phyloP scores from a whole-genome alignment of 92 coral and sea anemone genomes.

The Desmophyllum pertusum region DNA sequence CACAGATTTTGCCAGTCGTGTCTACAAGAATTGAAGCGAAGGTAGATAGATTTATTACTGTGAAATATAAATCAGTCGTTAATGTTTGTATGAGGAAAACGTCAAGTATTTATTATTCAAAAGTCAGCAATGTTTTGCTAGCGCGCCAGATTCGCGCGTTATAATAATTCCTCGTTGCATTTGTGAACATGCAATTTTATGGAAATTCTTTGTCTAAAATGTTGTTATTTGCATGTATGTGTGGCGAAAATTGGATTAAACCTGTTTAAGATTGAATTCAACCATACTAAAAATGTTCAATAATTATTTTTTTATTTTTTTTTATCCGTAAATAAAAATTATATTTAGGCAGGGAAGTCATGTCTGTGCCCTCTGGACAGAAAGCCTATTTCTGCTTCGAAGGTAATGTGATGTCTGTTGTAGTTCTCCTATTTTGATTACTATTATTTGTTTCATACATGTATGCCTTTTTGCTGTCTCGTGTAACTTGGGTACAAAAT shows the following conservation, averaged over 20 bases:
- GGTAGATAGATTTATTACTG: constrained; percentile 47
- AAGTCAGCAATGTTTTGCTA: constrained; percentile 11
- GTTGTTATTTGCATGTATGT: neutral
- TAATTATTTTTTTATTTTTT: neutral
- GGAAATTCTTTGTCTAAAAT: neutral
- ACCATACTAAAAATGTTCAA: neutral
- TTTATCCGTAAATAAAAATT: neutral
- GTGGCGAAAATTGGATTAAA: constrained; percentile 8
- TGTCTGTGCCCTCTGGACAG: constrained; percentile 92
- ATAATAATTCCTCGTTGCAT: neutral
- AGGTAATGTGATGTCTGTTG: constrained; percentile 55
- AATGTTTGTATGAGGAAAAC: neutral
- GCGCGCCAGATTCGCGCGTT: neutral
- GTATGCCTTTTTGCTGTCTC: neutral
- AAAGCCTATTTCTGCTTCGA: constrained; percentile 84
- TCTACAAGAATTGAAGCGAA: constrained; percentile 89
- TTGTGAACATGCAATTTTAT: neutral
- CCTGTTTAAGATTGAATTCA: neutral
- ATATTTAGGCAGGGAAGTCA: constrained; percentile 89
- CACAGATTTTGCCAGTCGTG: constrained; percentile 98
- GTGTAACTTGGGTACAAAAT: neutral
- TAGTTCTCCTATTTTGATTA: neutral
- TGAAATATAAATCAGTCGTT: neutral
- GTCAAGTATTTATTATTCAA: constrained; percentile 7
- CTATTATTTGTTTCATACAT: neutral